Base-by-base conservation (phyloP, 2,113 vertebrate species). In the Suncus etruscus region DNA sequence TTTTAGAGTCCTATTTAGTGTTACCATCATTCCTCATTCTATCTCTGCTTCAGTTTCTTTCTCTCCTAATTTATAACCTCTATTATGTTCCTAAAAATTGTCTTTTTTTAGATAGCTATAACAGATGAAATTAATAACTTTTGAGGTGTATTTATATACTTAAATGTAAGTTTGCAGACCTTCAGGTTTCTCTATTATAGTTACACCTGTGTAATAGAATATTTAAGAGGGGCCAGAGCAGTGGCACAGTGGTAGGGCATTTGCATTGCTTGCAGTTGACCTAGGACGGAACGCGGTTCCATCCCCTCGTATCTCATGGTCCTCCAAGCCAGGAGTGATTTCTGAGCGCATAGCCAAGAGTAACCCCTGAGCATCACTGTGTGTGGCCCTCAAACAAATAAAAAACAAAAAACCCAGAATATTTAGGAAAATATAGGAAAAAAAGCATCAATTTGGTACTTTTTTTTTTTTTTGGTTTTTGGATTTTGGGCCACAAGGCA, bases 1-100 rank as follows among this genome's bases (percentile, higher is more conserved):
- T 86, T 79, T 83, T 50, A 61, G 58, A 14, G 15, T 87, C 50
- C 65, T 22, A 47, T 45, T 69, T 61, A 83, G 10, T 76, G 54
- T 90, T 80, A 75, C 72, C 22, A 22, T 74, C 31, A 3, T 90
- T 70, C n/a, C 61, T 87, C 18, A 20, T 32, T 88, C 29, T 11
- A 68, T 31, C 29, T 16, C 51, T 87, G 1, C 25, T 70, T 84
- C 25, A 72, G 1, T 86, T 91, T 88, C 54, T 86, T 79, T 69
- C 25, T 91, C 50, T 84, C 27, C 29, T 73, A 69, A 39, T 87
- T 72, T 87, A 29, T 91, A 69, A 32, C 27, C 74, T 86, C 16
- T 9, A 81, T 11, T 76, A 89, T 58, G 50, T 84, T 92, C 12
- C 63, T 94, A 83, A 72, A 89, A 68, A 86, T 81, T 61, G 12